A percentile compares a stretch with the other conserved stretches of the same genome.
Evolutionary conservation across 2,113 vertebrate species (phyloP).

Genomic region (Nerophis ophidion): DNA sequence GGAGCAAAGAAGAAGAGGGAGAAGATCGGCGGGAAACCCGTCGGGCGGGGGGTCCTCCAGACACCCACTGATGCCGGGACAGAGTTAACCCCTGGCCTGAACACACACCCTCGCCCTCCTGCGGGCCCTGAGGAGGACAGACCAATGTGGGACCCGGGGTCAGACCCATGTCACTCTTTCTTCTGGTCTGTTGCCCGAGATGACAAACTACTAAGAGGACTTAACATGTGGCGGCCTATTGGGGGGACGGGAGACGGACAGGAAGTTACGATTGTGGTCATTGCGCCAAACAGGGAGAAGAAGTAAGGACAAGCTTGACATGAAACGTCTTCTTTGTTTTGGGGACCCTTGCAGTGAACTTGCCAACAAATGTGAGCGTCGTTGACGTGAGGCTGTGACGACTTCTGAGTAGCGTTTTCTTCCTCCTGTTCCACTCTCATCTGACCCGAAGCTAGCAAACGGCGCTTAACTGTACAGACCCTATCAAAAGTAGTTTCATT

Average conservation of each 20-base stretch:
- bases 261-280: too few relatives aligned
- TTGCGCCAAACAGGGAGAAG: too few relatives aligned
- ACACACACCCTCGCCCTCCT: conserved; percentile 29
- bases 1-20: conserved; percentile 26
- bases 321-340: too few relatives aligned
- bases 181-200: conserved; percentile 53
- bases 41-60: conserved; percentile 45
- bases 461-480: too few relatives aligned
- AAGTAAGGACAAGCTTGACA: too few relatives aligned
- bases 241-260: conserved; percentile 1
- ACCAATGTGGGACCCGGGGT: conserved; percentile 21
- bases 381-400: too few relatives aligned
- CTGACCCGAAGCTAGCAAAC: too few relatives aligned
- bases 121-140: conserved; percentile 35
- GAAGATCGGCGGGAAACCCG: conserved; percentile 48
- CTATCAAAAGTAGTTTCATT: too few relatives aligned
- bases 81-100: conserved; percentile 51
- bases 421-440: too few relatives aligned
- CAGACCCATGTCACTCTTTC: conserved; percentile 44
- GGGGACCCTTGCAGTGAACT: too few relatives aligned
- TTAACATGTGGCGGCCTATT: conserved; percentile 7
- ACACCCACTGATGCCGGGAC: conserved; percentile 36
- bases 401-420: too few relatives aligned
- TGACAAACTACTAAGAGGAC: conserved; percentile 25
- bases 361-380: too few relatives aligned